Evolutionary conservation across 1,140 invertebrate species (phyloP).

Genomic region (Drosophila simulans): DNA sequence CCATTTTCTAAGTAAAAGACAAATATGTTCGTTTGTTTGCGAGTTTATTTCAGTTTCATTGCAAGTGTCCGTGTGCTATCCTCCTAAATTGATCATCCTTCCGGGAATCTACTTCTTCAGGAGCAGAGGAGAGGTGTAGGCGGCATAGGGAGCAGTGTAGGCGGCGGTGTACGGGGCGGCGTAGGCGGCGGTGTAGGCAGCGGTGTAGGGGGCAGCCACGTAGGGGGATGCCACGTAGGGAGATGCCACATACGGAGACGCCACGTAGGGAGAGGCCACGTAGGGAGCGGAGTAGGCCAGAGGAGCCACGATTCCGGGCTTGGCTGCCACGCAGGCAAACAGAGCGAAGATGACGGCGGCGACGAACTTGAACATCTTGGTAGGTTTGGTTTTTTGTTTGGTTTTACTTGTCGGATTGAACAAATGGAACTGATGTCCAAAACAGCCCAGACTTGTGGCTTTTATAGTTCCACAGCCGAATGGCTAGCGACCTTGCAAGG

Average conservation of each 20-base stretch:
- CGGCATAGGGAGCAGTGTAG: conserved; percentile 51
- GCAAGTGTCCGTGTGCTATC: conserved; percentile 19
- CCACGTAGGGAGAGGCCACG: conserved; percentile 60
- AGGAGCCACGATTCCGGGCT: conserved; percentile 77
- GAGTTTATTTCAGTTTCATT: conserved; percentile 44
- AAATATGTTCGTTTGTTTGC: conserved; percentile 30
- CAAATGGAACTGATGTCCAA: conserved; percentile 71
- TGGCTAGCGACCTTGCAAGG: conserved; percentile 51
- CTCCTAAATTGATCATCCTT: background rate
- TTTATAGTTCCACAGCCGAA: conserved; percentile 39
- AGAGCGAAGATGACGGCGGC: conserved; percentile 68
- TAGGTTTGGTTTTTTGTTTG: conserved; percentile 26
- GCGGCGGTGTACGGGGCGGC: conserved; percentile 42
- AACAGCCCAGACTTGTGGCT: conserved; percentile 4
- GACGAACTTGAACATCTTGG: conserved; percentile 80
- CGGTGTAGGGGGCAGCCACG: conserved; percentile 64
- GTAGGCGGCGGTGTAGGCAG: conserved; percentile 64
- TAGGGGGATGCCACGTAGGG: conserved; percentile 69
- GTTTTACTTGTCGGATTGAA: conserved; percentile 45
- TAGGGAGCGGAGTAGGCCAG: conserved; percentile 69
- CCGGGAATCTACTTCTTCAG: conserved; percentile 63
- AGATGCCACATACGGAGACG: conserved; percentile 63
- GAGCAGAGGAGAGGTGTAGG: conserved; percentile 50
- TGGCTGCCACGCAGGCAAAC: conserved; percentile 67
- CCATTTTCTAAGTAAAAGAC: conserved; percentile 11